Conservation (phyloP, 35 echinoderm and acorn worm genomes). For the Hemicentrotus pulcherrimus region DNA sequence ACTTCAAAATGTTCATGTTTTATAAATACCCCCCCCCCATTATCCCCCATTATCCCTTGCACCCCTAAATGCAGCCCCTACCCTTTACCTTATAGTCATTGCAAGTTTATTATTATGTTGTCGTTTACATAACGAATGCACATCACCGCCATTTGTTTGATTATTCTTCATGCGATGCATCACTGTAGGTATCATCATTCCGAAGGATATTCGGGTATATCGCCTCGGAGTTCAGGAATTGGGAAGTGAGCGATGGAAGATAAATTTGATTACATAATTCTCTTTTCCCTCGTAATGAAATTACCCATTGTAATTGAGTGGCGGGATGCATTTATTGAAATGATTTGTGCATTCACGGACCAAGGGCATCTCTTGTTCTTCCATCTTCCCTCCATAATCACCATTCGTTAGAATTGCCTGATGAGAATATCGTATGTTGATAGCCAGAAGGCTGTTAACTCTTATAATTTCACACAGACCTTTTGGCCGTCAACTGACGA, state of each 20-base stretch:
- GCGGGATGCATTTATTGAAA: background rate
- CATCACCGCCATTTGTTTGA: too few relatives aligned
- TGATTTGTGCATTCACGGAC: background rate
- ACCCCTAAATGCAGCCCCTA: too few relatives aligned
- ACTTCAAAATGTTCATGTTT: too few relatives aligned
- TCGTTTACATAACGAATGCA: too few relatives aligned
- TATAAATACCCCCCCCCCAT: too few relatives aligned
- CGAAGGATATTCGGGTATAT: background rate
- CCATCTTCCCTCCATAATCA: background rate
- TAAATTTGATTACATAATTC: constrained; percentile 15
- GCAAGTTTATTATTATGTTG: too few relatives aligned
- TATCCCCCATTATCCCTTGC: too few relatives aligned
- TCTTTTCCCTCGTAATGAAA: background rate
- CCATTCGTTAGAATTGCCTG: background rate
- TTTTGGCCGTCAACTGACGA: background rate
- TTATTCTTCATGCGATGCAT: too few relatives aligned
- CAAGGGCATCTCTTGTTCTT: background rate
- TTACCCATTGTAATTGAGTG: background rate
- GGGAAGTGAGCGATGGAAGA: background rate
- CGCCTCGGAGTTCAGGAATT: background rate
- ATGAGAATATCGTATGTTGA: background rate
- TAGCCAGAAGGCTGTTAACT: too few relatives aligned
- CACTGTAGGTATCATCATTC: too few relatives aligned
- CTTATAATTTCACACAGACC: too few relatives aligned
- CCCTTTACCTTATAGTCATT: too few relatives aligned